Percentiles rank a stretch among this genome's conserved stretches.
These are phyloP conservation scores for Drosophila paracracens DNA, from an alignment of 2,888 invertebrate genomes.

Conservation along the genomic window DNA sequence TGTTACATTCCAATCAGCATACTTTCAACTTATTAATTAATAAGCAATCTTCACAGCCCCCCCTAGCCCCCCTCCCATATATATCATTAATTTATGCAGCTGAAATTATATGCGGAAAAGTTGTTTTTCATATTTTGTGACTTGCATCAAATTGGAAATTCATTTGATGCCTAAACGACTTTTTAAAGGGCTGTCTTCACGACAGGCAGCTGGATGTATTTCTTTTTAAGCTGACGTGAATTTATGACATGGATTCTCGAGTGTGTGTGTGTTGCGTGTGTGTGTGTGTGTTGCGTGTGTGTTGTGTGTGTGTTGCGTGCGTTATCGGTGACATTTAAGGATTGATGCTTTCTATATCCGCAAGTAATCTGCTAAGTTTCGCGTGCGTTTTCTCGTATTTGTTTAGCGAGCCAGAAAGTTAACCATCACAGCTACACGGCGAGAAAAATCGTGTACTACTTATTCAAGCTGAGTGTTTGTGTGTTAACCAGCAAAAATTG, in stretches of 20 bases:
- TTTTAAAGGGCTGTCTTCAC: conserved; percentile 71
- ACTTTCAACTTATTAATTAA: conserved; percentile 6
- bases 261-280: neutral
- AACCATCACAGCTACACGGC: neutral
- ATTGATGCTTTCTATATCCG: conserved; percentile 77
- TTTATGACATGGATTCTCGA: conserved; percentile 60
- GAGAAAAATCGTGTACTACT: neutral
- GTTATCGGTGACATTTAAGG: conserved; percentile 73
- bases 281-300: conserved; percentile 11
- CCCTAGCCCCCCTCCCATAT: too few relatives aligned
- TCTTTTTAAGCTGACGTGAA: conserved; percentile 70
- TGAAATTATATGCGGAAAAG: neutral
- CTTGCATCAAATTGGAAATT: conserved; percentile 60
- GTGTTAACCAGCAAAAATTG: neutral
- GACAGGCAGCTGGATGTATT: conserved; percentile 37
- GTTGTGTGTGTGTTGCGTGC: conserved; percentile 12
- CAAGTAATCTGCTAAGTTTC: conserved; percentile 75
- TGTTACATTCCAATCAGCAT: neutral
- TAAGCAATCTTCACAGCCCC: neutral
- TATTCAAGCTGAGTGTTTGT: neutral
- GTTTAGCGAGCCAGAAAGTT: conserved; percentile 23
- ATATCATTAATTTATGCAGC: neutral
- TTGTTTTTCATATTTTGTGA: conserved; percentile 3
- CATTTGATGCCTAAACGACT: conserved; percentile 64
- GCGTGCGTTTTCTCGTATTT: conserved; percentile 57